Percentiles rank a stretch among this genome's conserved stretches.
phyloP scores from a whole-genome alignment of 1,140 invertebrate genomes.

The Trypoxylus dichotomus region DNA sequence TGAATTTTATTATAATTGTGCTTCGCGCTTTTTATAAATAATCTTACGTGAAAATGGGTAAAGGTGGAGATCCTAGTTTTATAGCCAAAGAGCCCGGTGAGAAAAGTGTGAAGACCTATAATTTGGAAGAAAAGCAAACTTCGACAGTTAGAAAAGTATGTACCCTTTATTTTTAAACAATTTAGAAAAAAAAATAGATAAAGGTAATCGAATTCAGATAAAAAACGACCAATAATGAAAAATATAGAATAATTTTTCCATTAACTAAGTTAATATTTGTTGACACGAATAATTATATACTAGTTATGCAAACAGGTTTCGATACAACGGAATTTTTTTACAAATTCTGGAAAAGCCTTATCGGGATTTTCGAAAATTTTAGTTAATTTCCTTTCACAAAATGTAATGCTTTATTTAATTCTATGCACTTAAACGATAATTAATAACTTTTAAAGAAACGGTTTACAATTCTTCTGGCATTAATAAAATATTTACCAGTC shows the following conservation, averaged over 20 bases:
- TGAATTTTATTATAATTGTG: background rate
- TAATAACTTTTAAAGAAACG: too few relatives aligned
- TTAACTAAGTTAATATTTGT: background rate
- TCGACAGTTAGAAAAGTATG: background rate
- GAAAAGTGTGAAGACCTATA: background rate
- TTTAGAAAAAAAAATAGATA: too few relatives aligned
- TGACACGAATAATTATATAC: background rate
- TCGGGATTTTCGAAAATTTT: too few relatives aligned
- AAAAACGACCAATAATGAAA: too few relatives aligned
- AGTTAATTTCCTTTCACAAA: too few relatives aligned
- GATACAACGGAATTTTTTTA: background rate
- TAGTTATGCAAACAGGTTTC: background rate
- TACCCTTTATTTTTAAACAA: background rate
- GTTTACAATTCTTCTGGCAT: too few relatives aligned
- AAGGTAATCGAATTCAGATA: too few relatives aligned
- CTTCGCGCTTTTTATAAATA: background rate
- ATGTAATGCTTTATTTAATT: too few relatives aligned
- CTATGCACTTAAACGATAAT: too few relatives aligned
- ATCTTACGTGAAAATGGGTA: background rate
- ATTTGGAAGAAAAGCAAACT: background rate
- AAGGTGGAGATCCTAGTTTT: conserved; percentile 3
- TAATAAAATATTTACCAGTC: too few relatives aligned
- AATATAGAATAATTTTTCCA: too few relatives aligned
- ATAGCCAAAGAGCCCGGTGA: background rate
- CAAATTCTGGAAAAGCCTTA: too few relatives aligned